These are phyloP conservation scores for Telmatochromis sp. DNA, from an alignment of 2,113 vertebrate species.

Conservation along the genomic window DNA sequence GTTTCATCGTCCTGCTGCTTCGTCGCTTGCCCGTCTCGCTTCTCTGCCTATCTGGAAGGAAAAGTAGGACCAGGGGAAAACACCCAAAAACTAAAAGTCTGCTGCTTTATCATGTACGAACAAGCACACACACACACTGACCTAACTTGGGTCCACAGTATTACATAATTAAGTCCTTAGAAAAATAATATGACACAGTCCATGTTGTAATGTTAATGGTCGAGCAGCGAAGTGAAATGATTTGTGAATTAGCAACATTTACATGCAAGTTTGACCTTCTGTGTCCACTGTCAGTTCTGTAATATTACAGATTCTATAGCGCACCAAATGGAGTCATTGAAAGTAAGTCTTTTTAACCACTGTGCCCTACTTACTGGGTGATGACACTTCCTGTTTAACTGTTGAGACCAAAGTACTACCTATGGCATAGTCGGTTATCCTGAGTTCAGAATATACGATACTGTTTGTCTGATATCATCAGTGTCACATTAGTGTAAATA, in stretches of 20 bases:
- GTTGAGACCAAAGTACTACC: neutral
- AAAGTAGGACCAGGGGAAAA: conserved; percentile 18
- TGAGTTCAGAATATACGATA: neutral
- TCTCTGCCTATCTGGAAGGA: neutral
- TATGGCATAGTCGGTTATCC: neutral
- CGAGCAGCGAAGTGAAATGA: neutral
- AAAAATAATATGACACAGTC: neutral
- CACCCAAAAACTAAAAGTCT: neutral
- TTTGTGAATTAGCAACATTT: neutral
- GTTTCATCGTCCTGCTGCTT: neutral
- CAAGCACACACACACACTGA: neutral
- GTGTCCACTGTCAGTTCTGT: neutral
- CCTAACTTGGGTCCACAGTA: neutral
- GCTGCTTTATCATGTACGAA: neutral
- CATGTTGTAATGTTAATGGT: neutral
- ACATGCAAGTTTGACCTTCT: neutral
- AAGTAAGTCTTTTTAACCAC: neutral
- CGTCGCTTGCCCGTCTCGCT: neutral
- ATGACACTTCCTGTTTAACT: neutral
- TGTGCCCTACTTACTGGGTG: neutral
- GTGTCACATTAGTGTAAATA: neutral
- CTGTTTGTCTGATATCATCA: neutral
- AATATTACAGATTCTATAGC: neutral
- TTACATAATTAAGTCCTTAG: neutral
- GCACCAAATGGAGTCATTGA: neutral